A percentile compares a stretch with the other conserved stretches of the same genome.
These are phyloP conservation scores for Punctoribates punctum DNA, from an alignment of 2,888 invertebrate species.

Conservation along the genomic window DNA sequence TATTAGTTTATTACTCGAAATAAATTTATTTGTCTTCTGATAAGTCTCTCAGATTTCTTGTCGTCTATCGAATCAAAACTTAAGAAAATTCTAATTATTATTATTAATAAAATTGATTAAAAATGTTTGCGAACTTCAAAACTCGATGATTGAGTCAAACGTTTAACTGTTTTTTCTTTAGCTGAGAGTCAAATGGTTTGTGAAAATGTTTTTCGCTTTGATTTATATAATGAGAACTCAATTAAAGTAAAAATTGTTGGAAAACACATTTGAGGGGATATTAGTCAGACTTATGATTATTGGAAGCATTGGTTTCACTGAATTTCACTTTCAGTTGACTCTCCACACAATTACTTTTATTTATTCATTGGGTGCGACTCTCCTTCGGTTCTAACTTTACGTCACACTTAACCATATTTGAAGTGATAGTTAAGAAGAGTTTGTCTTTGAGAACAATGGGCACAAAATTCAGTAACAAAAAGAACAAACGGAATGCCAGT, in stretches of 20 bases:
- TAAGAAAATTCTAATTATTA: no score
- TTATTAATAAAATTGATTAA: no score
- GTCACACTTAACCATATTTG: constrained; percentile 22
- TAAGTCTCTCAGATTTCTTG: no score
- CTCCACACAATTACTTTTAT: not conserved
- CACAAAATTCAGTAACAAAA: constrained; percentile 29
- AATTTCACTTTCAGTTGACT: not conserved
- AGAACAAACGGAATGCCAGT: constrained; percentile 39
- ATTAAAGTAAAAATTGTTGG: not conserved
- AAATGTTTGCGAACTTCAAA: no score
- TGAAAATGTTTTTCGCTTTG: not conserved
- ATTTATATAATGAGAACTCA: not conserved
- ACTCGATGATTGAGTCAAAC: no score
- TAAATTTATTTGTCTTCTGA: no score
- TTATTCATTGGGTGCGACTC: constrained; percentile 10
- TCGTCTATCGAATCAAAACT: no score
- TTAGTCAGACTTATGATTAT: not conserved
- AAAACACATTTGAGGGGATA: constrained; percentile 25
- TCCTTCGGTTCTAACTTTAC: not conserved
- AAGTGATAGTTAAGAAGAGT: not conserved
- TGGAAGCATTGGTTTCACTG: constrained; percentile 8
- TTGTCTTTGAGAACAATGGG: constrained; percentile 40
- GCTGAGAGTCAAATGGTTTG: not conserved
- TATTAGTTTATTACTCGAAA: not conserved
- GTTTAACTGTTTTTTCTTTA: not conserved